Base-by-base conservation (phyloP, 2,888 invertebrate species). In the Drosophila formosana region DNA sequence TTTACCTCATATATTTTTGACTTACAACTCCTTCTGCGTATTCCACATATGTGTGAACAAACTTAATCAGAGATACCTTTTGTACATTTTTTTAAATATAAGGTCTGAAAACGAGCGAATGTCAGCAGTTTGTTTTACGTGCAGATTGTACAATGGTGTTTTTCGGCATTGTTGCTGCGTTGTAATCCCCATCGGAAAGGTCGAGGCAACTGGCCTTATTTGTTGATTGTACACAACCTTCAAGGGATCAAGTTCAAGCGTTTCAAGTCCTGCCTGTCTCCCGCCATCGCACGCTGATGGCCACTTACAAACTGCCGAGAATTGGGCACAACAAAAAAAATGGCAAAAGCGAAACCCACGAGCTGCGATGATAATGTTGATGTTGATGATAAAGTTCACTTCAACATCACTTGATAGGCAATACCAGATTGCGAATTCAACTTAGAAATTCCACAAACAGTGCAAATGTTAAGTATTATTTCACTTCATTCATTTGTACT, bases 171-270 rank as follows among this genome's bases (percentile, higher is more conserved):
- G 32, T 45, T 45, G 41, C 30, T 32, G 18, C 18, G 11, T n/a
- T 8, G 13, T 66, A 52, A 51, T 45, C n/a, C 32, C 32, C 3
- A 26, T 46, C 28, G 5, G 39, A 66, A 72, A 75, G 79, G 72
- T 75, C 72, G 80, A 63, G 72, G 65, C 68, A 63, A 50, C 65
- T 60, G 72, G 66, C 56, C 52, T 39, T 67, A 65, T 79, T 79
- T 76, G 66, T 67, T 79, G 79, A 67, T 69, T 80, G 77, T 66
- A 55, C 67, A 57, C 72, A 80, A 62, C 81, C 73, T 80, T 78
- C 67, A 32, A 28, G 39, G 75, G 72, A 83, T 83, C 83, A 86
- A 88, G 88, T 83, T 88, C 81, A 86, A 88, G 69, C 69, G 72
- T 53, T 69, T 80, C 55, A 50, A 78, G 49, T 62, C 46, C 37